Conservation (phyloP, 2,888 invertebrate genomes). For the Yponomeuta evonymella region DNA sequence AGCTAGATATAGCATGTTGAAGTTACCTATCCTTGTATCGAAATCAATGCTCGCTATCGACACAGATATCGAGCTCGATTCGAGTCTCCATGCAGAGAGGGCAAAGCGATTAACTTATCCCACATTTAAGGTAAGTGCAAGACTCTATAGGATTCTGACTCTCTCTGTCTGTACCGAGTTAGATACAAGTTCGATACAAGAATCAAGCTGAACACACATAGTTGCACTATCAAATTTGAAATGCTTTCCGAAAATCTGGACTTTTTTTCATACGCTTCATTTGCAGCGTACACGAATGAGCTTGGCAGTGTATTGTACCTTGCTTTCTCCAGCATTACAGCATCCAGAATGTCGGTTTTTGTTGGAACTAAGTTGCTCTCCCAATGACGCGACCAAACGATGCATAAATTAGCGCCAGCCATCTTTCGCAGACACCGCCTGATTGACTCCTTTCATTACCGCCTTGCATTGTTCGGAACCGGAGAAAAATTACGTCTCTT, state of each 20-base stretch:
- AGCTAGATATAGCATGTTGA: no score
- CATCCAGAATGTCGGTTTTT: neutral
- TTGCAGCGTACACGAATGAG: no score
- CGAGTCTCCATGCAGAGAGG: no score
- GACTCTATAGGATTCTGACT: no score
- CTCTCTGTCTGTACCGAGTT: neutral
- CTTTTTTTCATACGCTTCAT: no score
- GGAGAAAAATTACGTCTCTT: constrained; percentile 66
- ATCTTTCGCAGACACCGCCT: constrained; percentile 62
- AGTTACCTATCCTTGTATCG: no score
- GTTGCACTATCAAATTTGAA: neutral
- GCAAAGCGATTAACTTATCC: neutral
- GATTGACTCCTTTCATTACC: constrained; percentile 76
- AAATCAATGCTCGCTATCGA: no score
- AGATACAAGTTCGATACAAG: neutral
- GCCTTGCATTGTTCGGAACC: constrained; percentile 63
- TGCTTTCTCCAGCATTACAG: neutral
- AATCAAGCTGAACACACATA: neutral
- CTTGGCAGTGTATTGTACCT: neutral
- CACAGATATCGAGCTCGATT: no score
- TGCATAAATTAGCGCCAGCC: constrained; percentile 65
- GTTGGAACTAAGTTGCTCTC: constrained; percentile 5
- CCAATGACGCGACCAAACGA: constrained; percentile 21
- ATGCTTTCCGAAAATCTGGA: no score
- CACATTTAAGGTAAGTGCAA: neutral